Conservation (phyloP, 2,113 vertebrate species). For the Silurus meridionalis region DNA sequence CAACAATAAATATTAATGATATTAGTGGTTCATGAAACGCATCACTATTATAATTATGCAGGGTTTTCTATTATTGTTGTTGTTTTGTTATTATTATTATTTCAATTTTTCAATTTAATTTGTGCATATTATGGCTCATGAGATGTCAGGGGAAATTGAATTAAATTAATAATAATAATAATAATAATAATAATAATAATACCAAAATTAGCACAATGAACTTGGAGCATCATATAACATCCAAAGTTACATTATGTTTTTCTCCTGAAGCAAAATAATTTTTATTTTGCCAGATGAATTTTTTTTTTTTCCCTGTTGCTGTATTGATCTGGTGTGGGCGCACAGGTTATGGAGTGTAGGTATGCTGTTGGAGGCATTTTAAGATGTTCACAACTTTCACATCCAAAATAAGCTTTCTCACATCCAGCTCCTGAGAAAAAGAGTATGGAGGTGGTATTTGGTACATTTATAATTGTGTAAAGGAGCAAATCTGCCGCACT, state of each 20-base stretch:
- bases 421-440: neutral
- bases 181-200: too few species aligned
- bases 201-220: too few species aligned
- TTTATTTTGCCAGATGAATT: neutral
- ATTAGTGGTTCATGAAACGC: too few species aligned
- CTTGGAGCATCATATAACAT: neutral
- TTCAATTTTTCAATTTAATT: too few species aligned
- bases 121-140: too few species aligned
- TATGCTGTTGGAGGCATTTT: constrained; percentile 7
- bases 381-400: constrained; percentile 18
- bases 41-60: too few species aligned
- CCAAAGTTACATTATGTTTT: neutral
- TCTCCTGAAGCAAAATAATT: neutral
- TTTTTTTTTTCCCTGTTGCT: neutral
- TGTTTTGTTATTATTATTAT: too few species aligned
- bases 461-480: constrained; percentile 6
- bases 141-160: too few species aligned
- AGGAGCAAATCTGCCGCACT: neutral
- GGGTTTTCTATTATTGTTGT: too few species aligned
- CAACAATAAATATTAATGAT: too few species aligned
- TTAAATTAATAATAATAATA: too few species aligned
- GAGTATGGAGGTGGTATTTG: neutral
- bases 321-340: constrained; percentile 24
- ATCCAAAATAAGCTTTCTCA: constrained; percentile 31
- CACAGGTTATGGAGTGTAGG: constrained; percentile 21